phyloP scores from a whole-genome alignment of 2,113 vertebrate species.

The Pterocles burchelli region DNA sequence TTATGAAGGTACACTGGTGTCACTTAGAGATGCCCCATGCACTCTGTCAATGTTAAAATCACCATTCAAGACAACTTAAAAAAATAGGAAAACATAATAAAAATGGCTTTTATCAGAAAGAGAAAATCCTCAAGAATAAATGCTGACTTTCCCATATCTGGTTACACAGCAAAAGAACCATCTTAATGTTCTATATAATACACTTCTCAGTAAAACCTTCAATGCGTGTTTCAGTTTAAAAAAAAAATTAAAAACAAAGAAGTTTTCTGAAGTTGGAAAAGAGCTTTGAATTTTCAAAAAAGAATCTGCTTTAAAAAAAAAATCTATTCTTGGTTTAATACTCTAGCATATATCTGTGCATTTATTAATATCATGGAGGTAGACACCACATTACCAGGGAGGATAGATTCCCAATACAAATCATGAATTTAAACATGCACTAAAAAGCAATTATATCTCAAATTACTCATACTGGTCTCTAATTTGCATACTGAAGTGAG shows the following conservation, averaged over 20 bases:
- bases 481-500: background rate
- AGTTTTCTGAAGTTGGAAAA: background rate
- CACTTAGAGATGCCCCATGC: background rate
- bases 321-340: background rate
- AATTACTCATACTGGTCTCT: background rate
- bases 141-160: background rate
- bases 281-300: background rate
- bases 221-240: background rate
- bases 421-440: background rate
- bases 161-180: background rate
- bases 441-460: background rate
- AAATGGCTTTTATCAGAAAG: background rate
- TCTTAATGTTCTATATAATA: background rate
- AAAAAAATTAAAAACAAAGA: background rate
- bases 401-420: background rate
- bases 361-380: background rate
- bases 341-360: background rate
- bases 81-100: background rate
- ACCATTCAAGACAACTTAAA: background rate
- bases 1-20: background rate
- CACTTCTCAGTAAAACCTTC: background rate
- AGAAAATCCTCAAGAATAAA: background rate
- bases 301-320: background rate
- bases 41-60: background rate
- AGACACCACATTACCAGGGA: background rate